Percentiles rank a stretch among this genome's conserved stretches.
Evolutionary conservation across 2,113 vertebrate species (phyloP).

Genomic region (Corydoras sp.): DNA sequence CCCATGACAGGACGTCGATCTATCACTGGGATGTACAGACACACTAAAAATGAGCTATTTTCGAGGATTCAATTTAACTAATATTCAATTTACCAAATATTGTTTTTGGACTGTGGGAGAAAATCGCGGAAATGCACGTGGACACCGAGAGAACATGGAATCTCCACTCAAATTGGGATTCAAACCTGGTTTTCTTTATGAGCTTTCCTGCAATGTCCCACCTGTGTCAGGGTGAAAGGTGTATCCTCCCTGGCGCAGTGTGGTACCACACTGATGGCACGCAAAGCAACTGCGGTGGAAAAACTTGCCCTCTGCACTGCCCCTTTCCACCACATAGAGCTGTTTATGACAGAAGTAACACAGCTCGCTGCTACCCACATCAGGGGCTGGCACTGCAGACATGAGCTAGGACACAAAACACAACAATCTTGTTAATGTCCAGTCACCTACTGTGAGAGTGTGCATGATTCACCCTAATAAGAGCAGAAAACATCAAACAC

Average conservation of each 20-base stretch:
- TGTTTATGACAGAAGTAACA: slow-evolving; percentile 79
- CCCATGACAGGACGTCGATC: too few species aligned
- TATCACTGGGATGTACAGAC: too few species aligned
- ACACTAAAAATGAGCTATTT: too few species aligned
- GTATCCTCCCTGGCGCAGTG: slow-evolving; percentile 77
- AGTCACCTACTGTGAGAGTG: background rate
- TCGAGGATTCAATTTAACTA: too few species aligned
- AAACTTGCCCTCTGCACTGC: slow-evolving; percentile 80
- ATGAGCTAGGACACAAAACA: slow-evolving; percentile 23
- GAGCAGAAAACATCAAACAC: too few species aligned
- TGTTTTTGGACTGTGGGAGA: too few species aligned
- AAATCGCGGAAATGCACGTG: too few species aligned
- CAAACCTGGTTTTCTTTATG: too few species aligned
- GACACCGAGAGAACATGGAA: too few species aligned
- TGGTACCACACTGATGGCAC: slow-evolving; percentile 73
- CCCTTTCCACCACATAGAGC: slow-evolving; percentile 83
- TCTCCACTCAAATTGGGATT: too few species aligned
- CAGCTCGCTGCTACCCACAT: slow-evolving; percentile 60
- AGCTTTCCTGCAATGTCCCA: slow-evolving; percentile 60
- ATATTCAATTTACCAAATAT: too few species aligned
- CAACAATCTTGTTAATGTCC: background rate
- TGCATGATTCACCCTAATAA: too few species aligned
- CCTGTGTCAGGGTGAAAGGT: slow-evolving; percentile 69
- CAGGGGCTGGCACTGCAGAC: slow-evolving; percentile 24
- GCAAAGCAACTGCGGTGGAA: slow-evolving; percentile 89